Evolutionary conservation across 2,888 invertebrate genomes (phyloP), one percentile per base, ranked within the genome.

Genomic region (Acrobasis suavella): DNA sequence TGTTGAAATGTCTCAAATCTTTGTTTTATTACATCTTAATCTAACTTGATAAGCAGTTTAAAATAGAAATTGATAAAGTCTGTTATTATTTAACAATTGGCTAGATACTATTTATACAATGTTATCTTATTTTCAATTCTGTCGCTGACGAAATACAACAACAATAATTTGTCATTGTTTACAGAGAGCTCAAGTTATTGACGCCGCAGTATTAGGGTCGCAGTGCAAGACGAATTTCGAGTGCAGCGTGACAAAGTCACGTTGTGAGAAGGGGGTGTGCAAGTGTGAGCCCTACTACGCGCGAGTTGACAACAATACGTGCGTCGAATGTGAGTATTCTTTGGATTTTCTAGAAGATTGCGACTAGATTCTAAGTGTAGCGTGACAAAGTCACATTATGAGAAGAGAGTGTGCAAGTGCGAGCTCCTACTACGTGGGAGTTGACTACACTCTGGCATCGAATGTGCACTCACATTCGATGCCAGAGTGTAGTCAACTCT

Each of bases 261-360:
- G 93, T 67, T 96, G 96, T 83, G 86, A 93, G 70, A 87, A 93
- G 77, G 96, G 96, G 72, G 93, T 94, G 70, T 97, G 97, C 90
- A 94, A 95, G 65, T 97, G 97, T 86, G 95, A 95, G 83, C 96
- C 97, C 42, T 97, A 96, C 88, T 96, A 94, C 86, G 97, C 97
- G 46, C 94, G 94, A 81, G 95, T 95, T 83, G 96, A 97, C 88
- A 94, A 94, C 75, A 95, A 96, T 65, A 94, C 94, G 67, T 97
- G 97, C 89, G 93, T 97, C 74, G 96, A 96, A 93, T 96, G 97
- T 97, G 93, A 96, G 95, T 94, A 80, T 16, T 9, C n/a, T 49
- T 32, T 6, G 7, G 8, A 32, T 32, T 32, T 7, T 32, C 2
- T 32, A 32, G 32, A 5, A 32, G 8, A 32, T 7, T 32, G 8